Base-by-base conservation (phyloP, 2,797 vertebrate species). In the Paratrypauchen microcephalus region DNA sequence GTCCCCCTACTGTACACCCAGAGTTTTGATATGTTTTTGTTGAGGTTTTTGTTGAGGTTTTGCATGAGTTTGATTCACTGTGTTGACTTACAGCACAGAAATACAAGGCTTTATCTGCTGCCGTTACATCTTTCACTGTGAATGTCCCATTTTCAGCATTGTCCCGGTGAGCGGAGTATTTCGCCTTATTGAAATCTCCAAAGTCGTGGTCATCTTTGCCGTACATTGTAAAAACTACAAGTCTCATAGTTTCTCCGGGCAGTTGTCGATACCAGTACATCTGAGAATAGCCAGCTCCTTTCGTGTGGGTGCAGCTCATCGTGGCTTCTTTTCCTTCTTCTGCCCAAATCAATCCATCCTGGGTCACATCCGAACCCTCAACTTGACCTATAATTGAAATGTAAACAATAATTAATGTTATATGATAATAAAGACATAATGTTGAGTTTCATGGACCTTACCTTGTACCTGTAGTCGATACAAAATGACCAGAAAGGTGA, bases 201-300 rank as follows among this genome's bases (percentile, higher is more conserved):
- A 64, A 48, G 41, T 64, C 39, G 24, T 64, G 41, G 2, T 32
- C 18, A 1, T 47, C 2, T 24, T 19, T 55, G 15, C 9, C 26
- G 21, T 12, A 66, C 7, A 0, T 23, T 21, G 73, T 79, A 75
- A 48, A 77, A 16, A 79, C 78, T 0, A 75, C n/a, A 1, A 74
- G 74, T 30, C 26, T 73, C 76, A 76, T 80, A 59, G 47, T 60
- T 63, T 78, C 69, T 3, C 81, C 79, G 4, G 77, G 74, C 32
- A 62, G 72, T 64, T 84, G 80, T 23, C 58, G 70, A 3, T 63
- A 87, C 85, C 79, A 85, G 75, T 82, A 72, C 76, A 83, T 80
- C 62, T 79, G 71, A 24, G 0, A 63, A 21, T 85, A 18, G 30
- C 1, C 0, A 1, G 2, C 2, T 9, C 69, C 71, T 58, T 71